These are phyloP conservation scores for Psittacula echo DNA, from an alignment of 2,797 vertebrate genomes.

Conservation along the genomic window DNA sequence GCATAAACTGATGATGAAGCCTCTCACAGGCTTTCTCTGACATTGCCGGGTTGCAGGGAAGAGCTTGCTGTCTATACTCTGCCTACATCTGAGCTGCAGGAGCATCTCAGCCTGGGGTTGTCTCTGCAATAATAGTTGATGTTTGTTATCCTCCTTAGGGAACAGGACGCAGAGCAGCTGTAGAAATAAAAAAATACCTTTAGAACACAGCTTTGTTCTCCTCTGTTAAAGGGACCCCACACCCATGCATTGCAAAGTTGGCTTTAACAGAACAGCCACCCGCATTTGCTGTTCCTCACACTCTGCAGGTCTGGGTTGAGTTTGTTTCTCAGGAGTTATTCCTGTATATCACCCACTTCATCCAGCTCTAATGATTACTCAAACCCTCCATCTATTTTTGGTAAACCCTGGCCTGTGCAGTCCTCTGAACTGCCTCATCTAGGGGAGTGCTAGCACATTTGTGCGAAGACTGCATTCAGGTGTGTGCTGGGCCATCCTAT, in stretches of 20 bases:
- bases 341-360: neutral
- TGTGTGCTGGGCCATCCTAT: neutral
- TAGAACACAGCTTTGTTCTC: neutral
- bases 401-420: neutral
- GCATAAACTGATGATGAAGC: neutral
- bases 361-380: neutral
- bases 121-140: neutral
- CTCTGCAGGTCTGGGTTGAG: neutral
- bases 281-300: neutral
- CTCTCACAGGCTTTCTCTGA: neutral
- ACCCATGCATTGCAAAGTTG: rapidly evolving
- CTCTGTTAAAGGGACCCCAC: neutral
- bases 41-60: neutral
- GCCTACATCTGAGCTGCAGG: neutral
- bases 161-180: neutral
- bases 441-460: neutral
- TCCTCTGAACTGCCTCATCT: neutral
- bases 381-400: neutral
- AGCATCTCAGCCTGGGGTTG: neutral
- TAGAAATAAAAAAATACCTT: neutral
- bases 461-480: neutral
- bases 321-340: neutral
- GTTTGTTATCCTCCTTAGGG: neutral
- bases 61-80: neutral
- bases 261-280: neutral